Evolutionary conservation across 2,797 vertebrate species (phyloP), one percentile per base, ranked within the genome.

Genomic region (Anas georgica): DNA sequence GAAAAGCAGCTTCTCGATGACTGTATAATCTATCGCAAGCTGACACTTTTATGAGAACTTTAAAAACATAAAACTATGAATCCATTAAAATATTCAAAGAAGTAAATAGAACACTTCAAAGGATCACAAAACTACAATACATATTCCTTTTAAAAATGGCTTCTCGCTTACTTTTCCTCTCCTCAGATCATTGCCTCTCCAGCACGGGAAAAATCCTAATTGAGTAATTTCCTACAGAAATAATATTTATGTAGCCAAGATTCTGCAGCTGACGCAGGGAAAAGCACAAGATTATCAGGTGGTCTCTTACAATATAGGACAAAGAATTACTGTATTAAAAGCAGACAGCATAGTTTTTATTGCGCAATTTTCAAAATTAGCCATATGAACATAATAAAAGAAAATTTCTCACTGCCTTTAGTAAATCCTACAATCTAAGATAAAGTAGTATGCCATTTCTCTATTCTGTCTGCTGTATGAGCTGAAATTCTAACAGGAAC

Each of bases 61-160:
- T 3, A 83, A 88, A 93, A 77, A 88, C 26, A 76, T 45, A 48
- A 13, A 88, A 29, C 39, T 93, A 91, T 78, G 88, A 22, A 78
- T 93, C 75, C 89, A 88, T 91, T 91, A 79, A 89, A 88, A 89
- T 52, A 90, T 69, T 91, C 74, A 85, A 66, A 73, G 84, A 95
- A 90, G 77, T 85, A 96, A 87, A 91, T 35, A 80, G 87, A 93
- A 86, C 78, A 86, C 86, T 88, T 95, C 80, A 93, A 97, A 95
- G 78, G n/a, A 79, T 43, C 69, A 76, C 52, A 92, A 93, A 95
- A 90, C 1, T 14, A 58, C 81, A 70, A 31, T 35, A 70, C 6
- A n/a, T 5, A 10, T 46, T 92, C 93, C 76, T 96, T 96, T 86
- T 68, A 85, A 85, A 90, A 86, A 94, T n/a, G 74, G 54, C 35